Evolutionary conservation across 1,140 invertebrate species (phyloP).

Genomic region (Acromyrmex heyeri): DNA sequence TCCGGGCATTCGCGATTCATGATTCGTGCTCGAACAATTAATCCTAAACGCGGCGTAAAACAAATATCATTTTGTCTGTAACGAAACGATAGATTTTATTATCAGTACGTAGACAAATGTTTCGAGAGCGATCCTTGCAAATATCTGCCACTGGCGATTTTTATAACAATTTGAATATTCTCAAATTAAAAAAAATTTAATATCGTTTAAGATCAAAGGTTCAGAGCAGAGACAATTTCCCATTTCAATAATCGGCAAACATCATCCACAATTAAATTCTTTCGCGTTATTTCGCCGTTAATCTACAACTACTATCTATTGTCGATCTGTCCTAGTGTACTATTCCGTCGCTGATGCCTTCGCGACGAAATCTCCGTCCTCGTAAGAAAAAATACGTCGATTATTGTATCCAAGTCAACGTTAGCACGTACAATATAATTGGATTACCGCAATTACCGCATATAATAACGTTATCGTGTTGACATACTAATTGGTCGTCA

Average conservation of each 20-base stretch:
- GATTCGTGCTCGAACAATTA: conserved; percentile 12
- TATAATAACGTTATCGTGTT: conserved; percentile 17
- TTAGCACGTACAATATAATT: conserved; percentile 11
- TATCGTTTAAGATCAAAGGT: conserved; percentile 24
- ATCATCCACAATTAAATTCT: conserved; percentile 9
- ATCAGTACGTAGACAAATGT: not conserved
- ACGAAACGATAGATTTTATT: not conserved
- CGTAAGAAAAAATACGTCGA: conserved; percentile 51
- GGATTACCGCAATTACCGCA: not conserved
- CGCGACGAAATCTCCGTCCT: not conserved
- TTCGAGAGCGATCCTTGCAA: not conserved
- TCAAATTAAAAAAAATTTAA: conserved; percentile 9
- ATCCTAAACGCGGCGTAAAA: not conserved
- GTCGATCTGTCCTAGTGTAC: conserved; percentile 32
- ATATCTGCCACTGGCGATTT: not conserved
- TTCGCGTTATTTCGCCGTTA: conserved; percentile 9
- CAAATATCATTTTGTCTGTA: not conserved
- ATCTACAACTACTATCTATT: conserved; percentile 35
- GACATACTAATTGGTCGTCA: conserved; percentile 21
- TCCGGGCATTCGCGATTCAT: not conserved
- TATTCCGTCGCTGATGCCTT: not conserved
- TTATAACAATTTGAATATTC: not conserved
- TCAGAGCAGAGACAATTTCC: not conserved
- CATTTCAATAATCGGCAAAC: not conserved
- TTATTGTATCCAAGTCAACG: not conserved